These are phyloP conservation scores for Seladonia tumulorum DNA, from an alignment of 2,888 invertebrate species.

Conservation along the genomic window DNA sequence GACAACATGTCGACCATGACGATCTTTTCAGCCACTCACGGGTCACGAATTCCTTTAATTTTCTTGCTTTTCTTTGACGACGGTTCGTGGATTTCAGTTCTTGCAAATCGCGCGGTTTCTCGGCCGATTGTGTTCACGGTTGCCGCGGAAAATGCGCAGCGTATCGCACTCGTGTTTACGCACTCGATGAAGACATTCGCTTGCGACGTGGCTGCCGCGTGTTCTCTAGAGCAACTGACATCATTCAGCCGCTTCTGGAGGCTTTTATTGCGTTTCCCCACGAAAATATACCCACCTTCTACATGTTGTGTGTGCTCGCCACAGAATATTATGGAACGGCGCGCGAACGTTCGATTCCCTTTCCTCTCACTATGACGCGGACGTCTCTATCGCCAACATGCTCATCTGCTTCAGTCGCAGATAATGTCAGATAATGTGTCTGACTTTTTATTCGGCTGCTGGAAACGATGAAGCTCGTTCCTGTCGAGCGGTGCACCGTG, in stretches of 20 bases:
- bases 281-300: background rate
- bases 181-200: background rate
- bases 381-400: background rate
- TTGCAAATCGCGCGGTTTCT: background rate
- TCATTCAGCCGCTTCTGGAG: background rate
- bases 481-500: background rate
- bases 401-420: background rate
- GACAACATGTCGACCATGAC: background rate
- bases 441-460: background rate
- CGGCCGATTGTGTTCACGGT: background rate
- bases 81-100: background rate
- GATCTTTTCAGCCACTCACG: background rate
- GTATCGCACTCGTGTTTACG: background rate
- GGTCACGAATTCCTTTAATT: background rate
- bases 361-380: background rate
- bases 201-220: background rate
- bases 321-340: background rate
- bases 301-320: background rate
- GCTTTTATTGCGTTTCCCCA: background rate
- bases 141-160: background rate
- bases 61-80: too few relatives aligned
- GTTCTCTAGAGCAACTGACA: background rate
- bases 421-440: background rate
- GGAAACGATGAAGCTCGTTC: background rate
- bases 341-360: background rate